phyloP scores from a whole-genome alignment of 2,797 vertebrate genomes.

The Hipposideros larvatus region DNA sequence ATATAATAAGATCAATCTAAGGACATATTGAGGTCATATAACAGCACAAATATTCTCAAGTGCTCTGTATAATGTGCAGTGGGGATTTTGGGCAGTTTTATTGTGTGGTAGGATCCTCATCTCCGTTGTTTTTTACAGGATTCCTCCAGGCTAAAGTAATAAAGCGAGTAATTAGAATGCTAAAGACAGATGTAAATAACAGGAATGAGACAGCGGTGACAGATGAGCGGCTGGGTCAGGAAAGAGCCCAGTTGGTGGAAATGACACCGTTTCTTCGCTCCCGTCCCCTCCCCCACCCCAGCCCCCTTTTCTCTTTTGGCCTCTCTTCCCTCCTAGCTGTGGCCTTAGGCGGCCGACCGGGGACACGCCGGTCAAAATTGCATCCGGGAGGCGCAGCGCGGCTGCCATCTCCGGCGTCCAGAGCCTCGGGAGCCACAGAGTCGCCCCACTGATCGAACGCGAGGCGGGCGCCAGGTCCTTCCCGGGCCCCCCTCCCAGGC shows the following conservation, averaged over 20 bases:
- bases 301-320: neutral
- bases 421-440: neutral
- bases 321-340: constrained; percentile 82
- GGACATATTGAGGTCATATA: constrained; percentile 89
- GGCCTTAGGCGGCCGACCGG: constrained; percentile 91
- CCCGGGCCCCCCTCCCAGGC: neutral
- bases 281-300: neutral
- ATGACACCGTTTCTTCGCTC: constrained; percentile 90
- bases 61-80: constrained; percentile 83
- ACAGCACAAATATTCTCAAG: constrained; percentile 87
- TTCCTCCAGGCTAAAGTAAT: constrained; percentile 99
- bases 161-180: constrained; percentile 99
- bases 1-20: constrained; percentile 86
- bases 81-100: constrained; percentile 89
- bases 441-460: neutral
- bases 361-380: constrained; percentile 92
- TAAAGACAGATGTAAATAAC: constrained; percentile 99
- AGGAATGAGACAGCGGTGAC: constrained; percentile 97
- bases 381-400: constrained; percentile 84
- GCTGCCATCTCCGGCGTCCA: neutral
- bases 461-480: neutral
- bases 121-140: constrained; percentile 93
- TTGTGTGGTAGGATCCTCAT: constrained; percentile 94
- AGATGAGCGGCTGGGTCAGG: constrained; percentile 96
- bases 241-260: constrained; percentile 95